Evolutionary conservation across 2,888 invertebrate genomes (phyloP), one percentile per base, ranked within the genome.

Genomic region (Callosobruchus maculatus): DNA sequence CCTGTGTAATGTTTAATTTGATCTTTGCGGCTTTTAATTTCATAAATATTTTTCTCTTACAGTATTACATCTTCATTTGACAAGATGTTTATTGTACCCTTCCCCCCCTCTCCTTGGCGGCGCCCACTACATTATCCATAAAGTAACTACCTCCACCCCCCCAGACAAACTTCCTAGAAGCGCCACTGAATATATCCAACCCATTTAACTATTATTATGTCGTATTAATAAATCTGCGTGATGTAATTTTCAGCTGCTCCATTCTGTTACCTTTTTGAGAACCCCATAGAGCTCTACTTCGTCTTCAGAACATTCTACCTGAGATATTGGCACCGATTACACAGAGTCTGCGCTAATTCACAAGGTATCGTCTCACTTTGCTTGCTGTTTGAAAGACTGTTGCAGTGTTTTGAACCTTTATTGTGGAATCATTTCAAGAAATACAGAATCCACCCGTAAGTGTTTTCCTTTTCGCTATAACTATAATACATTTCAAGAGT

Each of bases 321-420:
- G 74, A 90, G 97, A 74, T 97, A 97, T 84, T 98, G 97, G 92
- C 95, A 95, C 87, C 91, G 96, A 31, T 89, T 98, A 72, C 98
- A 98, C 84, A 94, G 95, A 76, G 94, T 98, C 31, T 97, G 97
- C 73, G 96, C 95, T 70, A 96, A 97, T 88, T 93, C 95, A 68
- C 97, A 97, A 91, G 97, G 97, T 74, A 95, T 98, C 80, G 93
- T 98, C 0, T 94, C 95, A 22, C 88, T 98, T 72, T 97, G 97
- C 84, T 88, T 97, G 75, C 89, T 97, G 71, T 98, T 97, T 86
- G 97, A 98, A 86, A 92, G 94, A 83, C 88, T 98, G 68, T 87
- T 98, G 68, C 97, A 97, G 88, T 94, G 94, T 22, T 94, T 95
- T 82, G 98, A 98, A 85, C 96, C 97, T 0, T 90, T 94, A 75